Evolutionary conservation across 2,113 vertebrate genomes (phyloP).

Genomic region (Mungos mungo): DNA sequence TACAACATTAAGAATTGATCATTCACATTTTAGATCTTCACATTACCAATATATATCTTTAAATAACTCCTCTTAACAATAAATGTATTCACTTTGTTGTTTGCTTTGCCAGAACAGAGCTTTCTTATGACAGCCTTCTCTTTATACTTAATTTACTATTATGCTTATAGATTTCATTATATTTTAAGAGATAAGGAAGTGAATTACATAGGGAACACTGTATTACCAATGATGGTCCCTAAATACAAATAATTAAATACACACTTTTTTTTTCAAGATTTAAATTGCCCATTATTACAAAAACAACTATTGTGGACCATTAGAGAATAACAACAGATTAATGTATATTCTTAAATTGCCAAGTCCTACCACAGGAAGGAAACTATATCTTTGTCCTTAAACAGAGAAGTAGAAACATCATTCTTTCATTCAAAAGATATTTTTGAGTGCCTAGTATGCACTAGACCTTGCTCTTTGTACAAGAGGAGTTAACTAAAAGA

Average conservation of each 20-base stretch:
- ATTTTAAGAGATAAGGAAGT: constrained; percentile 27
- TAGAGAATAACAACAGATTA: not conserved
- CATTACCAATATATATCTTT: not conserved
- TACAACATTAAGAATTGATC: not conserved
- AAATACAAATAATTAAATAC: constrained; percentile 14
- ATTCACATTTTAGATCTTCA: not conserved
- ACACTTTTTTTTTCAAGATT: constrained; percentile 23
- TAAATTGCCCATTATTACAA: constrained; percentile 40
- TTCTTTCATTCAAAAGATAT: not conserved
- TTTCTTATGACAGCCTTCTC: not conserved
- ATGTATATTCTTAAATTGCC: not conserved
- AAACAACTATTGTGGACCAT: not conserved
- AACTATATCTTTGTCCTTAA: not conserved
- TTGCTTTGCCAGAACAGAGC: not conserved
- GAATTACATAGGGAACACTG: not conserved
- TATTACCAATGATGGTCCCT: not conserved
- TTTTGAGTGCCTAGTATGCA: not conserved
- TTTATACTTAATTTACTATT: not conserved
- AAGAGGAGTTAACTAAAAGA: not conserved
- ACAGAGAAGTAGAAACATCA: not conserved
- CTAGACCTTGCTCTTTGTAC: not conserved
- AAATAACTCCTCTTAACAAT: not conserved
- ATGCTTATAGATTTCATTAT: constrained; percentile 41
- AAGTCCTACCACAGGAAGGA: not conserved
- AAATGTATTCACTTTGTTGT: not conserved